Evolutionary conservation across 2,797 vertebrate genomes (phyloP), one percentile per base, ranked within the genome.

Genomic region (Ambastaia sidthimunki): DNA sequence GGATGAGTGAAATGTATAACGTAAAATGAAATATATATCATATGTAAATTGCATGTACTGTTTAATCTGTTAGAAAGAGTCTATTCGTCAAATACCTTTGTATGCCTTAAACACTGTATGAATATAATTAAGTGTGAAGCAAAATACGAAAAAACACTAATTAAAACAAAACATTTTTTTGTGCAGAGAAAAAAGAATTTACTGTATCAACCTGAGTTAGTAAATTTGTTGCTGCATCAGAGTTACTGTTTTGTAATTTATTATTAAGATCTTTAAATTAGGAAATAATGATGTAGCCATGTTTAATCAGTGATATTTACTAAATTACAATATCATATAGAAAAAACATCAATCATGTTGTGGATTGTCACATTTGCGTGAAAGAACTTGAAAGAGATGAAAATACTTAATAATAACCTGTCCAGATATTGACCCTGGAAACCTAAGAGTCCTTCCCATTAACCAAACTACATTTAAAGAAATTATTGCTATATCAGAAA

Each of bases 231-330:
- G 80, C 77, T 31, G 50, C 11, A 72, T 78, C 82, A 69, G 28
- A 85, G 72, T 79, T 80, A 81, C 83, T 85, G 83, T 78, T 50
- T 60, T 80, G 72, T 81, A 81, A 84, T 83, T 72, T 70, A 75
- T 62, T 80, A 77, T 80, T 63, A 67, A 83, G 72, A 48, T 47
- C 73, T 79, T 70, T 75, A 83, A 86, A 81, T 85, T 74, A 48
- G 55, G 25, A 82, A 78, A 80, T 78, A 80, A 81, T 78, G 48
- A 74, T 75, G 31, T 72, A 50, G 44, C 74, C 19, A 74, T 23
- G 41, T 15, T 74, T 80, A 44, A 80, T 25, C 41, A 59, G 48
- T 41, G 23, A 70, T 50, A 4, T 57, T 44, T 37, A 18, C 60
- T 31, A 62, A 62, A 62, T 31, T 7, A 34, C 16, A 67, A 77